These are phyloP conservation scores for Cosmorhoe ocellata DNA, from an alignment of 2,888 invertebrate species.

Conservation along the genomic window DNA sequence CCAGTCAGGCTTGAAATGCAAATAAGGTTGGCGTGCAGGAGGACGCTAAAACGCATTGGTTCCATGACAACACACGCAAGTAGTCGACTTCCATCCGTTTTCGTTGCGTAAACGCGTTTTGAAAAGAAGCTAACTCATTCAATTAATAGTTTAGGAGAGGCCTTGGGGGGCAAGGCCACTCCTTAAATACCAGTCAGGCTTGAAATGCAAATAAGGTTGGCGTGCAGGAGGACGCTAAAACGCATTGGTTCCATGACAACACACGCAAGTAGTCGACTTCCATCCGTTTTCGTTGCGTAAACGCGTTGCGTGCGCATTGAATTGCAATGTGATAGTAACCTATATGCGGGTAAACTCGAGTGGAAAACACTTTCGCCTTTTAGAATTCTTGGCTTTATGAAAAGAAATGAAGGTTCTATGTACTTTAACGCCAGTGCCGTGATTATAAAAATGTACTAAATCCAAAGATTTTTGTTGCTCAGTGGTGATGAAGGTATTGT, in stretches of 20 bases:
- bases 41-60: neutral
- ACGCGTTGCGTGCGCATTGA: slow-evolving; percentile 23
- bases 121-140: too few relatives aligned
- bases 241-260: slow-evolving; percentile 12
- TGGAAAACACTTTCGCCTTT: slow-evolving; percentile 3
- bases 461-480: too few relatives aligned
- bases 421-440: too few relatives aligned
- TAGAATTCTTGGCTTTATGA: neutral
- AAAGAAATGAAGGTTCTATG: too few relatives aligned
- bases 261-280: slow-evolving; percentile 15
- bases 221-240: neutral
- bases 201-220: slow-evolving; percentile 2
- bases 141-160: too few relatives aligned
- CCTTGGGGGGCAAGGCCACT: neutral
- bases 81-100: slow-evolving; percentile 27
- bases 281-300: slow-evolving; percentile 31
- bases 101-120: slow-evolving; percentile 26
- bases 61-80: slow-evolving; percentile 14
- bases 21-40: neutral
- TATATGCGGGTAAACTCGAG: slow-evolving; percentile 20
- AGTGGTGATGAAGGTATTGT: too few relatives aligned
- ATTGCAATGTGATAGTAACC: slow-evolving; percentile 23
- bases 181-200: neutral
- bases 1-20: neutral
- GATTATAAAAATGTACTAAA: too few relatives aligned